Evolutionary conservation across 2,888 invertebrate species (phyloP), one percentile per base, ranked within the genome.

Genomic region (Thereva unica): DNA sequence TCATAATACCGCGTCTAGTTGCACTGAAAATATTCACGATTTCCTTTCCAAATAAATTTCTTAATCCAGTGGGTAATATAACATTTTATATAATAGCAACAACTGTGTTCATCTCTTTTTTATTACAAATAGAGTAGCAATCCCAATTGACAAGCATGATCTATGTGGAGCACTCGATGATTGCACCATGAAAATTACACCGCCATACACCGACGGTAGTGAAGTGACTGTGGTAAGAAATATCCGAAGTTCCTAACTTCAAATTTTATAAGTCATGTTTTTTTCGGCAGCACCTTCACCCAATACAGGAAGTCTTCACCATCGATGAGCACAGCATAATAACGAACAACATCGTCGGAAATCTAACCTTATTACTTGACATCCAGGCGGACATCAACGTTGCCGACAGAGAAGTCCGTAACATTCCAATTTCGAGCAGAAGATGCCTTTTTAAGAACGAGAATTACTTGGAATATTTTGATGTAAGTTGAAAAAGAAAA

Each of bases 371-470:
- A 38, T 69, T 71, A 6, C 64, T 78, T 1, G 74, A 76, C 9
- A 40, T 78, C 1, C 35, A 74, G 7, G 52, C 78, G 4, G 67
- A 66, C 4, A 61, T 75, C n/a, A 71, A 72, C 23, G 71, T 73
- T 9, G 75, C 78, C 0, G 78, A 76, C 59, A 64, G 54, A 0
- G 75, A 76, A 54, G 77, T 79, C 3, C 71, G 74, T 5, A 71
- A 75, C 65, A 64, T 79, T 23, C 78, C 79, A 0, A 73, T 77
- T 12, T 70, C 74, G 34, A 76, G 75, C 70, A 73, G 80, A 53
- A 79, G 78, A 70, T 80, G 80, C 68, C 77, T 77, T 38, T 80
- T 77, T 53, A 64, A 55, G 1, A 71, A 76, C 55, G 80, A 80
- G 68, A 75, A 76, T 52, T 71, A 76, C 67, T 74, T 79, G 0